phyloP scores from a whole-genome alignment of 1,140 invertebrate species.

The Euura saliciscinereae region DNA sequence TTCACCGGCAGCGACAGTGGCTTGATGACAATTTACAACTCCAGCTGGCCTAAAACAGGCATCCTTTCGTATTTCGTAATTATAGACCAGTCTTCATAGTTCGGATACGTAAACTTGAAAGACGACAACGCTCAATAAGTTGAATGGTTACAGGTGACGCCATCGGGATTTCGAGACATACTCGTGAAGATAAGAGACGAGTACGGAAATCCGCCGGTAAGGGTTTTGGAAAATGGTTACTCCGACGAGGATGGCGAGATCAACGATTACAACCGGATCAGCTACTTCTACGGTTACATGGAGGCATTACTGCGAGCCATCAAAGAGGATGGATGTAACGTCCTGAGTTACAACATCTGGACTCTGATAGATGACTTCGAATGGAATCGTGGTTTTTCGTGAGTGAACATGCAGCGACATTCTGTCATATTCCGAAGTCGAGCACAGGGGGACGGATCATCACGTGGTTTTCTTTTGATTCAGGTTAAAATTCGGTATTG shows the following conservation, averaged over 20 bases:
- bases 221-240: background rate
- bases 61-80: background rate
- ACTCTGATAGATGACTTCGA: background rate
- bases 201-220: background rate
- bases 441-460: background rate
- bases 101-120: background rate
- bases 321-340: background rate
- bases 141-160: background rate
- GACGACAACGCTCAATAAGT: background rate
- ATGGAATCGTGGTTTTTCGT: background rate
- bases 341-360: background rate
- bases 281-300: background rate
- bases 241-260: background rate
- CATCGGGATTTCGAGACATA: background rate
- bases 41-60: background rate
- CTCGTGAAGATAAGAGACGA: background rate
- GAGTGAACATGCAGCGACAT: background rate
- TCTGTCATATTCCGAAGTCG: background rate
- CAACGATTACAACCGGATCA: background rate
- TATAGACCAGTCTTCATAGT: conserved; percentile 33
- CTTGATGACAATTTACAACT: background rate
- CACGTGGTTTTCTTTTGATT: background rate
- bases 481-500: conserved; percentile 51
- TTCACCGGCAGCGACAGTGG: background rate
- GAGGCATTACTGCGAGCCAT: background rate